phyloP scores from a whole-genome alignment of 2,797 vertebrate genomes.

The Acanthornis magna region DNA sequence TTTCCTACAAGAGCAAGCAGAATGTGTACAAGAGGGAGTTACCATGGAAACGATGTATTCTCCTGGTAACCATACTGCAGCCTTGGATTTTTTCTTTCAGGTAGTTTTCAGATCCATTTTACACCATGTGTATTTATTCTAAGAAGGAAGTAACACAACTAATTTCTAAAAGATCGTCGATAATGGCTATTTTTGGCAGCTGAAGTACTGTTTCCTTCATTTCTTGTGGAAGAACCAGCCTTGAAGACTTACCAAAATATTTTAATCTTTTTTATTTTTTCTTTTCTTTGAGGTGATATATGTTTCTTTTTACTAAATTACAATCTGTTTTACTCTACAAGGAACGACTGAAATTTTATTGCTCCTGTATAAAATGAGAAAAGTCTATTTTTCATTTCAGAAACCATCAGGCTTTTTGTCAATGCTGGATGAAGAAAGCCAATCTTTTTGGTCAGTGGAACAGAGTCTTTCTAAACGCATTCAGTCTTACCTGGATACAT shows the following conservation, averaged over 20 bases:
- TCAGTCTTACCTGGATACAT: constrained; percentile 83
- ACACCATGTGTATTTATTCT: not conserved
- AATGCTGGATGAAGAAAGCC: constrained; percentile 91
- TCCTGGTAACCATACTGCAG: constrained; percentile 81
- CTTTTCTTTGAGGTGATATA: not conserved
- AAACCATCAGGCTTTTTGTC: constrained; percentile 90
- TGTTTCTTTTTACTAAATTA: not conserved
- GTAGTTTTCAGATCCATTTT: constrained; percentile 72
- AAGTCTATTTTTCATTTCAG: constrained; percentile 71
- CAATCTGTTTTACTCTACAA: not conserved
- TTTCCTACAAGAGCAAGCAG: constrained; percentile 91
- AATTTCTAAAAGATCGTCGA: not conserved
- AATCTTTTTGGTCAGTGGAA: constrained; percentile 82
- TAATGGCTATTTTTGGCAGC: not conserved
- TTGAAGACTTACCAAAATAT: not conserved
- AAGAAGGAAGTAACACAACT: not conserved
- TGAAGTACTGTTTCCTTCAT: not conserved
- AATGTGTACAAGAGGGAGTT: constrained; percentile 93
- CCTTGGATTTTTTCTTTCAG: constrained; percentile 96
- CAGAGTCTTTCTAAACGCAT: constrained; percentile 86
- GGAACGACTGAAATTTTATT: not conserved
- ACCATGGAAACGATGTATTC: constrained; percentile 87
- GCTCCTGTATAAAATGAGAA: not conserved
- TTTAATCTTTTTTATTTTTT: not conserved
- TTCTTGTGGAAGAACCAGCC: not conserved